Conservation (phyloP, 92 coral and sea anemone species). For the Porites divaricata region DNA sequence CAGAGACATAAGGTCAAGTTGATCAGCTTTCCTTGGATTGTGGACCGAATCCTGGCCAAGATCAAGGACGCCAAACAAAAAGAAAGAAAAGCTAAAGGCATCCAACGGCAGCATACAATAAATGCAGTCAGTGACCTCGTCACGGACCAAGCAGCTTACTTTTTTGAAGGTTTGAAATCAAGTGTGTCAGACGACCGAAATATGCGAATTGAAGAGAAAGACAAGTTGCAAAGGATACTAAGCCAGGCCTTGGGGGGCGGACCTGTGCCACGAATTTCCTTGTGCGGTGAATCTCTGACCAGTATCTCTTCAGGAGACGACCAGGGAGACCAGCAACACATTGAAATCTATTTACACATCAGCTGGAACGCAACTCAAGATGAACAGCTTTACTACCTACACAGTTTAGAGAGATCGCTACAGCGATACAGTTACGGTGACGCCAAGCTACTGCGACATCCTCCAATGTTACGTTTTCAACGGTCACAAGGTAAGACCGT, state of each 20-base stretch:
- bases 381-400: conserved; percentile 31
- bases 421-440: not conserved
- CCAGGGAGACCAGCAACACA: conserved; percentile 19
- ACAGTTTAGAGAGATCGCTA: not conserved
- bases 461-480: conserved; percentile 3
- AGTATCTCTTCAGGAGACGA: conserved; percentile 66
- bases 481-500: conserved; percentile 17
- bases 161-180: conserved; percentile 30
- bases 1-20: conserved; percentile 35
- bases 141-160: conserved; percentile 64
- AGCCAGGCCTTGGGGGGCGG: not conserved
- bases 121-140: conserved; percentile 61
- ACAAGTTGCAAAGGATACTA: conserved; percentile 15
- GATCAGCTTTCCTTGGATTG: conserved; percentile 86
- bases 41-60: conserved; percentile 70
- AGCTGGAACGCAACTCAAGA: conserved; percentile 35
- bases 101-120: conserved; percentile 50
- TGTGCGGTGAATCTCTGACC: conserved; percentile 72
- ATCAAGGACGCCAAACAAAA: conserved; percentile 57
- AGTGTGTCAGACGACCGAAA: conserved; percentile 50
- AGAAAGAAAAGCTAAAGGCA: conserved; percentile 41
- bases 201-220: conserved; percentile 43
- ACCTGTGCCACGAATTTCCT: conserved; percentile 24
- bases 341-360: conserved; percentile 61
- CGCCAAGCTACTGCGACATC: not conserved